Evolutionary conservation across 2,888 invertebrate species (phyloP), one percentile per base, ranked within the genome.

Genomic region (Tetanocera ferruginea): DNA sequence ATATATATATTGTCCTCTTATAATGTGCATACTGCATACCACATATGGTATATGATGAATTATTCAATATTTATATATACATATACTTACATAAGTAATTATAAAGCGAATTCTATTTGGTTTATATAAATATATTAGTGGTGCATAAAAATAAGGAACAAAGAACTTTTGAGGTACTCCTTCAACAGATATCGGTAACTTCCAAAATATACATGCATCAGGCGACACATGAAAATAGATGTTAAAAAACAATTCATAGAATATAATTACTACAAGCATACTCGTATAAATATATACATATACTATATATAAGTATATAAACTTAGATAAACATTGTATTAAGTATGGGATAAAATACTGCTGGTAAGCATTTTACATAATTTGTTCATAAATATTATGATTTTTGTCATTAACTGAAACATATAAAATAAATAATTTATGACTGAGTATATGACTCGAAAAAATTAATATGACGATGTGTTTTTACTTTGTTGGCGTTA

Each of bases 401-500:
- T 19, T 66, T 66, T 34, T 66, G 64, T 66, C 37, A 43, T 51
- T 77, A 77, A 49, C 43, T 57, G 34, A 23, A 67, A 66, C 71
- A 76, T 77, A 77, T 80, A 76, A 80, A 76, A 71, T 72, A 77
- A 80, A 80, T 80, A 81, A 83, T 83, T 85, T 86, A 87, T 86
- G 88, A 88, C 88, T 88, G 88, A 88, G 88, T 85, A 85, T 84
- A 83, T 80, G 86, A 88, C 88, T 88, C 88, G 84, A 83, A 82
- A 86, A 86, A 88, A 81, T 76, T 82, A 43, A 34, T 19, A 8
- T 19, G 9, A n/a, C 6, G 5, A 19, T 52, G 1, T 52, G n/a
- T 52, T 52, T 52, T 19, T 52, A 19, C n/a, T 52, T 5, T n/a
- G 52, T n/a, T 3, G 19, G n/a, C 19, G n/a, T 5, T 55, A 55